phyloP scores from a whole-genome alignment of 2,888 invertebrate species.

The Sinodicranocentrus sp. region DNA sequence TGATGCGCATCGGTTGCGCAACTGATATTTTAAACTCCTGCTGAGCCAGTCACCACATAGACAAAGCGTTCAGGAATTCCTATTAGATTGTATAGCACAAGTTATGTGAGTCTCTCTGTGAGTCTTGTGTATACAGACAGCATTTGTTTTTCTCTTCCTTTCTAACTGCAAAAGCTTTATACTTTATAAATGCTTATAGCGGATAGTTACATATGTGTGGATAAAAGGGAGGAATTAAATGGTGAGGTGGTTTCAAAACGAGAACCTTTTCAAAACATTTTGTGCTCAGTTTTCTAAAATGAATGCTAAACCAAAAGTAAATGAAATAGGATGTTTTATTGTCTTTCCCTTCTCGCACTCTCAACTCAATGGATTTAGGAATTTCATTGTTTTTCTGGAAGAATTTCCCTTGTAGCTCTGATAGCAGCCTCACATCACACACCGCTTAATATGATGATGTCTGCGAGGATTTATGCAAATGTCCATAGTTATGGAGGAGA shows the following conservation, averaged over 20 bases:
- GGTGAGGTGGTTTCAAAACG: slow-evolving; percentile 25
- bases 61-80: slow-evolving; percentile 56
- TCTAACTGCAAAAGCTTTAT: too few species aligned
- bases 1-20: slow-evolving; percentile 64
- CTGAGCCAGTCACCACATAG: slow-evolving; percentile 57
- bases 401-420: slow-evolving; percentile 41
- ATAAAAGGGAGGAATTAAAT: not conserved
- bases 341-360: slow-evolving; percentile 29
- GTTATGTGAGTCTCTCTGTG: not conserved
- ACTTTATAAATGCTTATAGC: too few species aligned
- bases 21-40: slow-evolving; percentile 69
- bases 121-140: too few species aligned
- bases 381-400: slow-evolving; percentile 63
- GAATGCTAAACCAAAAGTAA: slow-evolving; percentile 41
- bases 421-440: slow-evolving; percentile 22
- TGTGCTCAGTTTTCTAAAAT: slow-evolving; percentile 29
- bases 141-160: slow-evolving; percentile 21
- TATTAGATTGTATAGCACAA: slow-evolving; percentile 2
- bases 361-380: slow-evolving; percentile 50
- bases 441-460: slow-evolving; percentile 49
- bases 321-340: slow-evolving; percentile 66
- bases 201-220: not conserved
- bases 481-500: slow-evolving; percentile 53
- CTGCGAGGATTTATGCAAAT: slow-evolving; percentile 65
- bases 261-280: slow-evolving; percentile 41